phyloP scores from a whole-genome alignment of 2,888 invertebrate species.

The Dicroscelio sp. region DNA sequence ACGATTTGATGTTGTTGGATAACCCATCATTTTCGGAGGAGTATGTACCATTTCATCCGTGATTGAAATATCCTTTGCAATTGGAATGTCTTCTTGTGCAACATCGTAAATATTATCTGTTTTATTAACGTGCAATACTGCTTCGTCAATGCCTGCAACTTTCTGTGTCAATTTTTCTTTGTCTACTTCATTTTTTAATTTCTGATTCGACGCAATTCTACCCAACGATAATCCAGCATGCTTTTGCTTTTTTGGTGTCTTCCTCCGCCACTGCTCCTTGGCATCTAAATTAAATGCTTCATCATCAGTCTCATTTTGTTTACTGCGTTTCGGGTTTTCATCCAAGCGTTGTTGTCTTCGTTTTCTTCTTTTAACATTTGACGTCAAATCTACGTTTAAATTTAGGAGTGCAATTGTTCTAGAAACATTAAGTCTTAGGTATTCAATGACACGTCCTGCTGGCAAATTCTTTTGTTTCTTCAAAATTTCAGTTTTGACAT shows the following conservation, averaged over 20 bases:
- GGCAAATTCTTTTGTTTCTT: not conserved
- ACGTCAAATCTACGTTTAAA: not conserved
- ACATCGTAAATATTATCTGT: too few species aligned
- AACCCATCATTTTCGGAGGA: too few species aligned
- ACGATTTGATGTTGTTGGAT: too few species aligned
- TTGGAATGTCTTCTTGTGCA: not conserved
- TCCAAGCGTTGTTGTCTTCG: not conserved
- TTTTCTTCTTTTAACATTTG: constrained; percentile 3
- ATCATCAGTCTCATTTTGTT: not conserved
- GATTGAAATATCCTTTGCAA: not conserved
- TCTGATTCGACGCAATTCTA: not conserved
- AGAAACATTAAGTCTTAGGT: not conserved
- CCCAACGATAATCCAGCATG: not conserved
- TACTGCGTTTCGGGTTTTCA: not conserved
- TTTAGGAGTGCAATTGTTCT: not conserved
- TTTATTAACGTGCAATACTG: too few species aligned
- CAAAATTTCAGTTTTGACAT: not conserved
- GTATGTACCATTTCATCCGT: not conserved
- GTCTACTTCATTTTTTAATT: too few species aligned
- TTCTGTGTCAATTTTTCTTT: not conserved
- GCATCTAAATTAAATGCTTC: not conserved
- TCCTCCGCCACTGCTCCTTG: not conserved
- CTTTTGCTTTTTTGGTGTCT: not conserved
- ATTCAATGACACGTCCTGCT: not conserved
- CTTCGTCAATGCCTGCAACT: not conserved